A percentile compares a stretch with the other conserved stretches of the same genome.
Conservation (phyloP, 2,888 invertebrate genomes). For the Caenorhabditis macrosperma region DNA sequence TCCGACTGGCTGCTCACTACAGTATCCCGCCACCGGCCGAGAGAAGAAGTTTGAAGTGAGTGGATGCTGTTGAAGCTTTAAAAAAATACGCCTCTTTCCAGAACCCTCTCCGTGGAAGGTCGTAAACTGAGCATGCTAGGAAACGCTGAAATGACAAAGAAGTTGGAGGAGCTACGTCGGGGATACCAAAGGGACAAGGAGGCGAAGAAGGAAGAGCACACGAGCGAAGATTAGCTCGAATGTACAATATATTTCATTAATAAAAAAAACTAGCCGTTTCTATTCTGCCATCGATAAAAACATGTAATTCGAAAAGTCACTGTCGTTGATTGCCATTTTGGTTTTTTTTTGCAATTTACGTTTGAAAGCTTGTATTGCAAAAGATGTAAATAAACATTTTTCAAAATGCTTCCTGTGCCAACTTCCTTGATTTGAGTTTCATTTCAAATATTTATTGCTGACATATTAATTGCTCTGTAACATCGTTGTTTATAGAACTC, state of each 20-base stretch:
- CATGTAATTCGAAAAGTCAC: no score
- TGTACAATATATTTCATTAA: not conserved
- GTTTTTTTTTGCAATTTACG: no score
- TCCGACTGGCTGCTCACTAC: conserved; percentile 67
- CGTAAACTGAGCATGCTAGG: conserved; percentile 66
- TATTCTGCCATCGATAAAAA: conserved; percentile 1
- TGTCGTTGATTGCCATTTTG: no score
- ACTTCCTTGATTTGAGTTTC: no score
- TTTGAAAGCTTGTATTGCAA: no score
- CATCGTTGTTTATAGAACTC: no score
- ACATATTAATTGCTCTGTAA: no score
- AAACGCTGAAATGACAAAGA: conserved; percentile 53
- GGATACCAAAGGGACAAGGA: conserved; percentile 47
- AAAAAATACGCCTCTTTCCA: conserved; percentile 4
- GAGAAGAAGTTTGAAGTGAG: conserved; percentile 55
- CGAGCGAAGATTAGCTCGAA: conserved; percentile 15
- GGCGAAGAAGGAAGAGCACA: conserved; percentile 19
- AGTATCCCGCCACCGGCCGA: conserved; percentile 63
- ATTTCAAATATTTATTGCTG: no score
- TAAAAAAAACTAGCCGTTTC: not conserved
- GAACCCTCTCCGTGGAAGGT: conserved; percentile 69
- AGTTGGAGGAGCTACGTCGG: conserved; percentile 51
- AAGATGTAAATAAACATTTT: no score
- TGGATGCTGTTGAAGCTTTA: not conserved
- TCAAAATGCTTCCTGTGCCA: no score